Evolutionary conservation across 2,888 invertebrate genomes (phyloP), one percentile per base, ranked within the genome.

Genomic region (Nezara viridula): DNA sequence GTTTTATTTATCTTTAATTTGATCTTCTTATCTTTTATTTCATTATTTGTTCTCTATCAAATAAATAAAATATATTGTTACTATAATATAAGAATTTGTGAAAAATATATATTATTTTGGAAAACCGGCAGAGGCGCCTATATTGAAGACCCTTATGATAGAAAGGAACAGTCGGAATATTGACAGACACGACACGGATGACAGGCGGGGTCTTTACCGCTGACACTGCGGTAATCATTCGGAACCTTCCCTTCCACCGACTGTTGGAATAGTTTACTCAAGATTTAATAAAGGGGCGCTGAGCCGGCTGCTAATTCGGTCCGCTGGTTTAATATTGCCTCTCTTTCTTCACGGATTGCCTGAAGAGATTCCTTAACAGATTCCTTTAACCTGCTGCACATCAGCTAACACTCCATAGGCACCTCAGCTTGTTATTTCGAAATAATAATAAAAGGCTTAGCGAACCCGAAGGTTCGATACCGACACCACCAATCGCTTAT

Each of bases 181-280:
- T 60, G 60, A 27, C 14, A 16, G 60, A n/a, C n/a, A 32, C 27
- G n/a, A n/a, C n/a, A n/a, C 12, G 27, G 0, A 0, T 32, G 60
- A 60, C 60, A 60, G 27, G 10, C 4, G 0, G 27, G 4, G 14
- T 32, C 16, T 2, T 3, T 27, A 32, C 27, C 16, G 0, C 27
- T 27, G 27, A 16, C 27, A 60, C 60, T 12, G 27, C 1, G 60
- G 60, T 32, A 60, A 60, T 60, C 60, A 16, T 60, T 60, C 16
- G 27, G 14, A 3, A 7, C n/a, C n/a, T n/a, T n/a, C n/a, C n/a
- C n/a, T n/a, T 0, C 14, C 27, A 14, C 16, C 27, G 60, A 14
- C 60, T 60, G 60, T 16, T 60, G 27, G 60, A 60, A 60, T 60
- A 60, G 60, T 27, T 60, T 60, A 27, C 60, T 60, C 60, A 60